phyloP scores from a whole-genome alignment of 1,140 invertebrate species.

The Drosophila jambulina region DNA sequence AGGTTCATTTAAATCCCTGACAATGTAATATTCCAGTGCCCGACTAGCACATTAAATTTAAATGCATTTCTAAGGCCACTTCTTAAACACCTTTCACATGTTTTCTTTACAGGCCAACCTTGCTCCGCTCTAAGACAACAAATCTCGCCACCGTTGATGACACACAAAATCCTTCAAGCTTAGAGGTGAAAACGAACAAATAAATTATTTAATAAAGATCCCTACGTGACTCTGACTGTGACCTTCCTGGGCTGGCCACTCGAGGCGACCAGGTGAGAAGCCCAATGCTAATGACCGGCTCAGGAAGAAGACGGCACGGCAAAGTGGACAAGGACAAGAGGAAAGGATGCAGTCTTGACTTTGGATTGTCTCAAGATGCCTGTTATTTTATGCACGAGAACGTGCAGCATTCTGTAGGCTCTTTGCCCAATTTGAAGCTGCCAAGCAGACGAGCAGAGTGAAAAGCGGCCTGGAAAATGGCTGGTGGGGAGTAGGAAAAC shows the following conservation, averaged over 20 bases:
- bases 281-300: slow-evolving; percentile 38
- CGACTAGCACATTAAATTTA: slow-evolving; percentile 1
- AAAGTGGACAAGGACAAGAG: slow-evolving; percentile 7
- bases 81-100: background rate
- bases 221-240: slow-evolving; percentile 41
- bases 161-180: slow-evolving; percentile 23
- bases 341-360: slow-evolving; percentile 34
- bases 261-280: slow-evolving; percentile 18
- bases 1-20: background rate
- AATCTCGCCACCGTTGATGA: background rate
- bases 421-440: slow-evolving; percentile 35
- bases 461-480: background rate
- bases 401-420: slow-evolving; percentile 44
- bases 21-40: background rate
- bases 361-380: slow-evolving; percentile 34
- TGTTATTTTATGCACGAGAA: slow-evolving; percentile 36
- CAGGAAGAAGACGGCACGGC: background rate
- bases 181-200: slow-evolving; percentile 22
- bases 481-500: background rate
- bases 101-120: background rate
- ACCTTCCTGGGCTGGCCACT: slow-evolving; percentile 33
- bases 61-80: background rate
- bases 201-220: slow-evolving; percentile 53
- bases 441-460: background rate
- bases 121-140: background rate